Evolutionary conservation across 2,113 vertebrate species (phyloP).

Genomic region (Passerina amoena): DNA sequence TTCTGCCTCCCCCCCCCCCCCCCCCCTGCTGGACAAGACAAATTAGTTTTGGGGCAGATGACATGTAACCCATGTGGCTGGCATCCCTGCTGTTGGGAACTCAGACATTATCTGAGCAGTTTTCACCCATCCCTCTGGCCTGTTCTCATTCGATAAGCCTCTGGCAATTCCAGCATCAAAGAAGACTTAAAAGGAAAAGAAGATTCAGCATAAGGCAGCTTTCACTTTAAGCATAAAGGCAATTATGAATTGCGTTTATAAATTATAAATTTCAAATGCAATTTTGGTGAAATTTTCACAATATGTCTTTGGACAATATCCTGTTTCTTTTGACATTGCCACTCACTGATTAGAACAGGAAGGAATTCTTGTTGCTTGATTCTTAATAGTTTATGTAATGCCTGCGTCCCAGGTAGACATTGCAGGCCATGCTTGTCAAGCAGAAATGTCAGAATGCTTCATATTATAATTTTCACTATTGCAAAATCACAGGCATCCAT

Average conservation of each 20-base stretch:
- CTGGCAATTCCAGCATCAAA: not conserved
- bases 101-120: not conserved
- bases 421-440: not conserved
- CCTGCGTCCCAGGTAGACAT: not conserved
- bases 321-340: not conserved
- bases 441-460: not conserved
- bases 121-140: not conserved
- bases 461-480: not conserved
- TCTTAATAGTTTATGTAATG: not conserved
- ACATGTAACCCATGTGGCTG: not conserved
- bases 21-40: not conserved
- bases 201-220: not conserved
- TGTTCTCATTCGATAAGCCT: not conserved
- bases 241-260: not conserved
- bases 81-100: not conserved
- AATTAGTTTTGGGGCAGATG: not conserved
- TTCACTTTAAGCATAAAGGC: not conserved
- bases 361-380: not conserved
- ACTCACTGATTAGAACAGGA: not conserved
- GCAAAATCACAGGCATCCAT: not conserved
- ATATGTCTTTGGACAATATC: not conserved
- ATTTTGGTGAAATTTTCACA: not conserved
- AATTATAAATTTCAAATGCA: not conserved
- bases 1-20: rapidly evolving
- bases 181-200: not conserved